These are phyloP conservation scores for Scaptomyza pallida DNA, from an alignment of 1,140 invertebrate genomes.

Conservation along the genomic window DNA sequence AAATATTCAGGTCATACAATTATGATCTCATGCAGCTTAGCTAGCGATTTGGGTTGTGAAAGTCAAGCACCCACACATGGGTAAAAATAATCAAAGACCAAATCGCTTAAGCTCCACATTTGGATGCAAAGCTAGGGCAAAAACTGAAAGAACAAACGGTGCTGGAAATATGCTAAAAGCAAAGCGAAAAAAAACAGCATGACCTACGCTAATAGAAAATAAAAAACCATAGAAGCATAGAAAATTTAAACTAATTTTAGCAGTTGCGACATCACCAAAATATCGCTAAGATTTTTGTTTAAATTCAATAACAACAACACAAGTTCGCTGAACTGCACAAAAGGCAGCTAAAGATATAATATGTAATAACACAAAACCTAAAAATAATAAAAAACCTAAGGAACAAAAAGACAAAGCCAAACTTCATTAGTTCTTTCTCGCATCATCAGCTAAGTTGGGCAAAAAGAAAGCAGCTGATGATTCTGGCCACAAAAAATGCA, in stretches of 20 bases:
- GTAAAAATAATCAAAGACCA: background rate
- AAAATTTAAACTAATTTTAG: constrained; percentile 74
- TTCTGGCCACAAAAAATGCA: constrained; percentile 68
- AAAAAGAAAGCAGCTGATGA: constrained; percentile 54
- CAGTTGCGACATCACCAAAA: constrained; percentile 74
- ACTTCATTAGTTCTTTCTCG: constrained; percentile 48
- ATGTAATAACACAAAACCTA: constrained; percentile 68
- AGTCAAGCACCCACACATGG: constrained; percentile 37
- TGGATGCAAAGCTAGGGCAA: constrained; percentile 16
- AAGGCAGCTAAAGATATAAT: constrained; percentile 58
- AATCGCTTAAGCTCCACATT: constrained; percentile 36
- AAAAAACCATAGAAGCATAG: constrained; percentile 20
- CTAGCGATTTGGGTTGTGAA: constrained; percentile 38
- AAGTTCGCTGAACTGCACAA: constrained; percentile 81
- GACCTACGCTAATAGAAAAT: constrained; percentile 68
- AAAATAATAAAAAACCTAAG: constrained; percentile 42
- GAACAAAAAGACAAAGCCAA: constrained; percentile 60
- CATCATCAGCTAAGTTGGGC: constrained; percentile 55
- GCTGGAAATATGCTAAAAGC: constrained; percentile 33
- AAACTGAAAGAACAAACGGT: constrained; percentile 26
- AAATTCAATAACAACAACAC: constrained; percentile 58
- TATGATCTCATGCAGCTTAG: constrained; percentile 45
- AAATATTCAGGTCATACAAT: constrained; percentile 23
- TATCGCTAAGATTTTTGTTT: constrained; percentile 34
- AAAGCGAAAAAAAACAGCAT: constrained; percentile 41